Evolutionary conservation across 2,888 invertebrate genomes (phyloP), one percentile per base, ranked within the genome.

Genomic region (Pollenia griseotomentosa): DNA sequence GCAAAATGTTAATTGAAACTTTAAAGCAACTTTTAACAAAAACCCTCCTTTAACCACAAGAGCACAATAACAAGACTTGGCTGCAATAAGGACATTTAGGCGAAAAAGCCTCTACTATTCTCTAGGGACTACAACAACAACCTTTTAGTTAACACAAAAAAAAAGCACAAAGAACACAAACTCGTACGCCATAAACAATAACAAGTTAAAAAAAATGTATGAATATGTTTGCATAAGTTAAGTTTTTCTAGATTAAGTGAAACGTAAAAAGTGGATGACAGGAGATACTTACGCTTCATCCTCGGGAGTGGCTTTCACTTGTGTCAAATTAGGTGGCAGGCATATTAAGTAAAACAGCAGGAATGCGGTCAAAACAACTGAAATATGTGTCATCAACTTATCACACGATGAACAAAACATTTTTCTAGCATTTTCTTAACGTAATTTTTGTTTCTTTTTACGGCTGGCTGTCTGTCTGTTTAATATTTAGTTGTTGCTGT

Each of bases 341-440:
- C 89, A 93, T 89, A 90, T 89, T 86, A 91, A 90, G 88, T 93
- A 91, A 89, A 91, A 90, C 89, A 91, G 89, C 75, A 92, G 91
- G 90, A 93, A 91, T 92, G 91, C 91, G 92, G 92, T 91, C 92
- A 93, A 91, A 91, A 92, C 90, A 90, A 92, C 90, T 89, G 90
- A 91, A 86, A 91, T 90, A 92, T 92, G 93, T 93, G 93, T 92
- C 93, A 93, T 93, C 93, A 93, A 93, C 93, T 93, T 93, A 91
- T 92, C 91, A 90, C 92, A 91, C 90, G 90, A 83, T 88, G 89
- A 90, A 90, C 91, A 91, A 86, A 82, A 90, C 93, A 93, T 93
- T 92, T 92, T 93, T 91, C 92, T 93, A 91, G 92, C 93, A 93
- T 93, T 93, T 93, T 93, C 91, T 91, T 90, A 85, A 84, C 51